Evolutionary conservation across 2,797 vertebrate species (phyloP), one percentile per base, ranked within the genome.

Genomic region (Geotrypetes seraphini): DNA sequence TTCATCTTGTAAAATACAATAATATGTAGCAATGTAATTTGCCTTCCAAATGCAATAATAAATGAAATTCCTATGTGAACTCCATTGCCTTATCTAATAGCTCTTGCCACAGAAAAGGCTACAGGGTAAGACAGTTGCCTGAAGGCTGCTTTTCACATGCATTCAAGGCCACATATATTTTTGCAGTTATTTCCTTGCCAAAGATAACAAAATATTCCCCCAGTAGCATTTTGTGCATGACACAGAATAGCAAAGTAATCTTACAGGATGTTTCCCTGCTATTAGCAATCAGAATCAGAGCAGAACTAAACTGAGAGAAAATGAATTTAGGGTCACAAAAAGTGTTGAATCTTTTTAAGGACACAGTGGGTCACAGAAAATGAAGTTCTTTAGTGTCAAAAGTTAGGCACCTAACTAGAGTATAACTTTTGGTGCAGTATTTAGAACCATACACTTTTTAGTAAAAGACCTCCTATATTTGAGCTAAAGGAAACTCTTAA

Each of bases 121-220:
- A 22, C 60, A 25, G 45, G 16, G n/a, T n/a, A 16, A 40, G 23
- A 17, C 48, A 46, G 6, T 43, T 49, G 16, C 15, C 33, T 41
- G 47, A 32, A 13, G 16, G 7, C 5, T 23, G 1, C 36, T n/a
- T 22, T 33, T 40, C 35, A 2, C 21, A 25, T 27, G 44, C 63
- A 47, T 0, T 15, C 3, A 54, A 32, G 24, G 37, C 28, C 31
- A 22, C 13, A 6, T 20, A 24, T 40, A 29, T 12, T 41, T n/a
- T 14, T 12, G 4, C 5, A 3, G 39, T 11, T 28, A 43, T 8
- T 39, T 49, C 39, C 34, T 43, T 38, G 40, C 28, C 47, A 32
- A 7, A 18, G 28, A 5, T 38, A 12, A 33, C 11, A n/a, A n/a
- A n/a, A 32, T 41, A 8, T 16, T 36, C 6, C 3, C 10, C 3